Evolutionary conservation across 2,797 vertebrate genomes (phyloP), one percentile per base, ranked within the genome.

Genomic region (Petrocephalus schoutedeni): DNA sequence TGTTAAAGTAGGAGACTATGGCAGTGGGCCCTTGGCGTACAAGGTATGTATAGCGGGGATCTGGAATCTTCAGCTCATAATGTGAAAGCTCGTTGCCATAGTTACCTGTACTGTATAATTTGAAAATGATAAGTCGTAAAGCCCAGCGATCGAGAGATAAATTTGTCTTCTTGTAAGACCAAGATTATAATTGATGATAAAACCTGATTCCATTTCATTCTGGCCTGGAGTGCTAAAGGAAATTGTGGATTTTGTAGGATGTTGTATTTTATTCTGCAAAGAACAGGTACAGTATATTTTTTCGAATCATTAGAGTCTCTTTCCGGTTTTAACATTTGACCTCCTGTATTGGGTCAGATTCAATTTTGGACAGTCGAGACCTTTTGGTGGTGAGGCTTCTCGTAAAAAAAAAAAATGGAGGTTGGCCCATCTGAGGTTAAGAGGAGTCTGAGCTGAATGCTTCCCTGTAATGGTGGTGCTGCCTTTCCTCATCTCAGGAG

Each of bases 1-100:
- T 54, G 94, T 95, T 77, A 95, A 95, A 95, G 92, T 97, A 74
- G 96, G 96, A 80, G 95, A 96, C 90, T 97, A 96, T 6, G 95
- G 95, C 87, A 95, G 94, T 89, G 96, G 95, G 89, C 94, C 94
- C 90, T 94, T 93, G 89, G 77, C 93, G 90, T 96, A 95, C 89
- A 96, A 97, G 96, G 97, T 97, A 94, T 94, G 92, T 90, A 21
- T 6, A n/a, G 36, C 9, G 28, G 28, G 12, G 10, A 6, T 71
- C 28, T 5, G 23, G 23, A 32, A 23, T 4, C 61, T 67, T 32
- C 61, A 67, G 23, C 61, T 12, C 28, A 2, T 6, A 16, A 14
- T 36, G 64, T 28, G 64, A 16, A 36, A 71, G 4, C 61, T 12
- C 28, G 61, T 4, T 64, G 21, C 21, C 23, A 64, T 64, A 1